Percentiles rank a stretch among this genome's conserved stretches.
Evolutionary conservation across 2,888 invertebrate species (phyloP).

Genomic region (Tetramorium bicarinatum): DNA sequence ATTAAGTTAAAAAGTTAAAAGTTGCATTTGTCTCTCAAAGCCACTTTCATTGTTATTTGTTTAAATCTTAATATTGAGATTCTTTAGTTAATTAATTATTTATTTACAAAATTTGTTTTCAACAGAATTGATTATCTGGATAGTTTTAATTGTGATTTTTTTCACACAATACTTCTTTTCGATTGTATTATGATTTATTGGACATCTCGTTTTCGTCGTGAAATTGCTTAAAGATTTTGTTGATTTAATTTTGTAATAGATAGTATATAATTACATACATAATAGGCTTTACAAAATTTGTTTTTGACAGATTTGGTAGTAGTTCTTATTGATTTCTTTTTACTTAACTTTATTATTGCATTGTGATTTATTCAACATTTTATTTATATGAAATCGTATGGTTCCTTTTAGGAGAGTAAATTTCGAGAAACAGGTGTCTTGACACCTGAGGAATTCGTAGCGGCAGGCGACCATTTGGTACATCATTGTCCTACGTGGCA

Average conservation of each 20-base stretch:
- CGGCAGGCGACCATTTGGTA: slow-evolving; percentile 99
- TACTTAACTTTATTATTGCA: too few relatives aligned
- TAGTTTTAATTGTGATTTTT: too few relatives aligned
- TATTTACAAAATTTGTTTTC: too few relatives aligned
- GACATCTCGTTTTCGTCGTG: neutral
- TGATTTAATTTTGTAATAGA: neutral
- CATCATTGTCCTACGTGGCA: slow-evolving; percentile 99
- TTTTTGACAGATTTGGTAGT: neutral
- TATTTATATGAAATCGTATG: slow-evolving; percentile 26
- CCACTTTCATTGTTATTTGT: too few relatives aligned
- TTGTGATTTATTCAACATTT: slow-evolving; percentile 16
- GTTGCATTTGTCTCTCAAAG: too few relatives aligned
- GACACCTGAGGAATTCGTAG: slow-evolving; percentile 99
- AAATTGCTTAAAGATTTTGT: neutral
- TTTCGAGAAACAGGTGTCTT: slow-evolving; percentile 99
- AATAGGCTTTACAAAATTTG: neutral
- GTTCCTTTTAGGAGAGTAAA: slow-evolving; percentile 94
- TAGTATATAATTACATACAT: too few relatives aligned
- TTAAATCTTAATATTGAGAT: too few relatives aligned
- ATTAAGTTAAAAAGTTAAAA: too few relatives aligned
- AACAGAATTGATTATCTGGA: too few relatives aligned
- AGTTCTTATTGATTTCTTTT: neutral
- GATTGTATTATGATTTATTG: neutral
- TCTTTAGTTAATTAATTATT: too few relatives aligned
- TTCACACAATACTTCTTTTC: neutral